phyloP scores from a whole-genome alignment of 2,888 invertebrate genomes.

The Athalia circularis region DNA sequence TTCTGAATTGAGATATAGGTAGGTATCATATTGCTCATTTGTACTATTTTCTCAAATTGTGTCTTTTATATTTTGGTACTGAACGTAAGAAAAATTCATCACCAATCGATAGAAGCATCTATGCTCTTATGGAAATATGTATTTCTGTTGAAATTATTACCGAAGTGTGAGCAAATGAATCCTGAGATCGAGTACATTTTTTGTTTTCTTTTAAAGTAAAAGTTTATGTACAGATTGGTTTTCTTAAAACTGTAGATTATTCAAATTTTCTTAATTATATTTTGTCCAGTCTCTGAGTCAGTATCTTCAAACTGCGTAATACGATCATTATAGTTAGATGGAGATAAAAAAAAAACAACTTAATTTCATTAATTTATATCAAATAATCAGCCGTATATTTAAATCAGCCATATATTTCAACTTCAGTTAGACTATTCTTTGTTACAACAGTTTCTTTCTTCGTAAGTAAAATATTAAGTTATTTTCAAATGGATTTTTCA shows the following conservation, averaged over 20 bases:
- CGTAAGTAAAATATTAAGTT: not conserved
- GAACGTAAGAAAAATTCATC: conserved; percentile 6
- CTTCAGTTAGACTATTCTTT: conserved; percentile 20
- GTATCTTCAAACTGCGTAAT: conserved; percentile 11
- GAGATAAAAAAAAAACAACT: not conserved
- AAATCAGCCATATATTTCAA: conserved; percentile 17
- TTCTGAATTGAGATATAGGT: conserved; percentile 2
- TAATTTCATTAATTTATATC: conserved; percentile 16
- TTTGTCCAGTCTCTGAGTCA: conserved; percentile 32
- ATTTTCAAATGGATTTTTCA: not conserved
- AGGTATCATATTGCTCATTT: conserved; percentile 21
- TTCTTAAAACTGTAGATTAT: conserved; percentile 17
- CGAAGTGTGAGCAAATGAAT: conserved; percentile 32
- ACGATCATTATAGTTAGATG: not conserved
- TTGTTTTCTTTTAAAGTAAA: not conserved
- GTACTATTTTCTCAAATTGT: conserved; percentile 26
- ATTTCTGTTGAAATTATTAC: not conserved
- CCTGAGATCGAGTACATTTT: conserved; percentile 24
- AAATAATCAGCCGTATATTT: conserved; percentile 22
- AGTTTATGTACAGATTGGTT: not conserved
- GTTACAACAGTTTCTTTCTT: not conserved
- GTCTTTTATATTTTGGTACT: not conserved
- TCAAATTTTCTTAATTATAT: not conserved
- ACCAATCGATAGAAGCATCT: conserved; percentile 10
- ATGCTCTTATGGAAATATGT: conserved; percentile 18